phyloP scores from a whole-genome alignment of 2,797 vertebrate genomes.

The Cyclura pinguis region DNA sequence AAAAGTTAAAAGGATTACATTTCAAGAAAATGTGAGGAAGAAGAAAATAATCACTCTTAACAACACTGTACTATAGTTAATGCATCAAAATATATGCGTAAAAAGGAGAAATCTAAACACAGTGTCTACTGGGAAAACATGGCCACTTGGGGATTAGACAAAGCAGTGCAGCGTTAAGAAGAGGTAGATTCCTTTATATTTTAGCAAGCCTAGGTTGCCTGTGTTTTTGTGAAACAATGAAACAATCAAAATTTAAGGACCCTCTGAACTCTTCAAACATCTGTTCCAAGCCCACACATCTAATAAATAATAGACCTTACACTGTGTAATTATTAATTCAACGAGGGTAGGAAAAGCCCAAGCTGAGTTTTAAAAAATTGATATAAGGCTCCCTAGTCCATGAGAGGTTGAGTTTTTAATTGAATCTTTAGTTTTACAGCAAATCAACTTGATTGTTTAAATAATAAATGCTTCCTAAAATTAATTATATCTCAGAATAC shows the following conservation, averaged over 20 bases:
- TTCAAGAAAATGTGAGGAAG: neutral
- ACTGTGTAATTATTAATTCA: constrained; percentile 45
- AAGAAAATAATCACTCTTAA: constrained; percentile 37
- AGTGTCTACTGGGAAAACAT: constrained; percentile 47
- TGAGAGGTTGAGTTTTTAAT: constrained; percentile 29
- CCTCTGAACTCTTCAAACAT: constrained; percentile 56
- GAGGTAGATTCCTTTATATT: constrained; percentile 54
- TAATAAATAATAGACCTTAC: constrained; percentile 50
- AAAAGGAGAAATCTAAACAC: constrained; percentile 54
- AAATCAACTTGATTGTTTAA: constrained; percentile 46
- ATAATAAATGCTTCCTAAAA: constrained; percentile 24
- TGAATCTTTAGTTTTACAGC: constrained; percentile 49
- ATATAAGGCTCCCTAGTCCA: constrained; percentile 16
- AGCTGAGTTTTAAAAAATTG: constrained; percentile 35
- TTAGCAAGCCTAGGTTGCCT: constrained; percentile 33
- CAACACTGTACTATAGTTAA: constrained; percentile 33
- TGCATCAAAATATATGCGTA: constrained; percentile 57
- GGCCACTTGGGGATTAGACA: constrained; percentile 47
- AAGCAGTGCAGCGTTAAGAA: constrained; percentile 27
- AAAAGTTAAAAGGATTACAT: constrained; percentile 1
- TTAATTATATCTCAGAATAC: constrained; percentile 32
- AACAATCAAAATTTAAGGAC: constrained; percentile 58
- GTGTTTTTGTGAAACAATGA: constrained; percentile 59
- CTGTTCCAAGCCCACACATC: constrained; percentile 12
- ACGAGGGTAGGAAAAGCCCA: constrained; percentile 33